Conservation (phyloP, 2,113 vertebrate species). For the Micronycteris hirsuta region DNA sequence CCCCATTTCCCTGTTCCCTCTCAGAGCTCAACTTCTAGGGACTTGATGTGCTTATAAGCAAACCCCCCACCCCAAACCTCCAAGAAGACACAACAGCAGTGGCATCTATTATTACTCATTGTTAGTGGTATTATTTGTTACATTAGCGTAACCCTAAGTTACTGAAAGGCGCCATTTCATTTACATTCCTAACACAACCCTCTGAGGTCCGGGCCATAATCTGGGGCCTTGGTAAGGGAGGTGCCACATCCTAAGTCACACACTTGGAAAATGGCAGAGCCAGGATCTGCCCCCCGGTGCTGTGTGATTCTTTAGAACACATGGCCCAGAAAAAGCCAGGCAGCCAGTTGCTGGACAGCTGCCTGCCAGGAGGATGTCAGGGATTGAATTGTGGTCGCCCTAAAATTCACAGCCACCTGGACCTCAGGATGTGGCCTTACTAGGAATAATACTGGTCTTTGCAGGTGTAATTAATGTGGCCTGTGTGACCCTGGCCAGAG, state of each 20-base stretch:
- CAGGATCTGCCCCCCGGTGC: neutral
- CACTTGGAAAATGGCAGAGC: neutral
- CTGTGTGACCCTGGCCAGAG: neutral
- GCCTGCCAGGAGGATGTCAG: rapidly evolving
- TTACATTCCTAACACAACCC: neutral
- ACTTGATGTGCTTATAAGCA: neutral
- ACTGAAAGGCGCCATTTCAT: neutral
- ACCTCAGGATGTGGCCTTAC: neutral
- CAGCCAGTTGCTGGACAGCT: neutral
- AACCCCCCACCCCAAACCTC: neutral
- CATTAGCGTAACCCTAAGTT: neutral
- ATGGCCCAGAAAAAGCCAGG: neutral
- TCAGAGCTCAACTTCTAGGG: neutral
- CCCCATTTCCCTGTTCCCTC: neutral
- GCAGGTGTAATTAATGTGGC: neutral
- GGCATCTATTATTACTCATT: neutral
- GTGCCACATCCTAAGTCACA: neutral
- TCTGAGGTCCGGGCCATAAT: neutral
- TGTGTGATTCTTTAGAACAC: neutral
- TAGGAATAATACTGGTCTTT: neutral
- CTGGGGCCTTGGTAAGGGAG: neutral
- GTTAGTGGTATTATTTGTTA: neutral
- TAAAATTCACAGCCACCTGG: neutral
- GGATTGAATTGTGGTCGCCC: neutral
- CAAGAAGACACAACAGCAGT: neutral